These are phyloP conservation scores for Anoplius nigerrimus DNA, from an alignment of 2,888 invertebrate species.

Conservation along the genomic window DNA sequence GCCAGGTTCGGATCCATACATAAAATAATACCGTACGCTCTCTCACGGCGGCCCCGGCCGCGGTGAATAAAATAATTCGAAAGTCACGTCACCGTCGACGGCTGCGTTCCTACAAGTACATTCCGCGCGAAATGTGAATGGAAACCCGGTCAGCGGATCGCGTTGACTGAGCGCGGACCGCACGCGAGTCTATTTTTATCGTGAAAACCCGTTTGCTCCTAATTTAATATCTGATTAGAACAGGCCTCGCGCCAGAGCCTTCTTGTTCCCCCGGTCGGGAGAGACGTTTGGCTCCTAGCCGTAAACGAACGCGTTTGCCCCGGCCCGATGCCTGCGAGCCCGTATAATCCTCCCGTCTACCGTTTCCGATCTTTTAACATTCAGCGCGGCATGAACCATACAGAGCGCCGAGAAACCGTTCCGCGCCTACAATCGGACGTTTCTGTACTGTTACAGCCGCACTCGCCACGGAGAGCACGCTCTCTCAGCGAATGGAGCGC, in stretches of 20 bases:
- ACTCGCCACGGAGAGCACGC: slow-evolving; percentile 1
- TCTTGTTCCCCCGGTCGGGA: background rate
- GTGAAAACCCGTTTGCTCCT: too few species aligned
- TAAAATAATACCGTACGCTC: too few species aligned
- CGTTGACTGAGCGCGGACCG: background rate
- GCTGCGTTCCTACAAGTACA: too few species aligned
- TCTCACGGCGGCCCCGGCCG: too few species aligned
- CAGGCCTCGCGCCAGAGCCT: background rate
- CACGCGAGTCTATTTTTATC: background rate
- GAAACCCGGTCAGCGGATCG: slow-evolving; percentile 3
- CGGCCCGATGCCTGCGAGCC: background rate
- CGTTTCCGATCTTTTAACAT: slow-evolving; percentile 48
- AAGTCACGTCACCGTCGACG: background rate
- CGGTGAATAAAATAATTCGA: background rate
- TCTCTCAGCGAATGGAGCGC: slow-evolving; percentile 12
- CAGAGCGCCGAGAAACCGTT: slow-evolving; percentile 45
- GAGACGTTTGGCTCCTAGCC: background rate
- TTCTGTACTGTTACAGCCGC: slow-evolving; percentile 43
- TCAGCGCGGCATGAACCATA: slow-evolving; percentile 37
- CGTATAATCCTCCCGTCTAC: slow-evolving; percentile 24
- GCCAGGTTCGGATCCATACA: too few species aligned
- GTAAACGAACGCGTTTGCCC: background rate
- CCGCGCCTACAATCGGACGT: slow-evolving; percentile 47
- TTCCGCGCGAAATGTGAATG: slow-evolving; percentile 1
- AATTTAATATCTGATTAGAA: background rate